Base-by-base conservation (phyloP, 2,888 invertebrate genomes). In the Cerceris rybyensis region DNA sequence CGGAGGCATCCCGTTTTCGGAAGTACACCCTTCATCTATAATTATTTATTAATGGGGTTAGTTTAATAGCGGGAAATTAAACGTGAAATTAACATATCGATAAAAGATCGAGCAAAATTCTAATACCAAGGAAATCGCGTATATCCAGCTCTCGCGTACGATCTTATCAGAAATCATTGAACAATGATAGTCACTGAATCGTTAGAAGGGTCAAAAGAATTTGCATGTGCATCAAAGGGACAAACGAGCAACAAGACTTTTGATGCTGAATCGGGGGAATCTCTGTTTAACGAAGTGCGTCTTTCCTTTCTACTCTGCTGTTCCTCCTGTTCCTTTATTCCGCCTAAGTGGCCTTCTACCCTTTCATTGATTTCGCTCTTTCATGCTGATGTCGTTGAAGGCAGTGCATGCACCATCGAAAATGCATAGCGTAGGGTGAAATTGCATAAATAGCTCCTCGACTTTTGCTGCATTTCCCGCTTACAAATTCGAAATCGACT, bases 171-270 rank as follows among this genome's bases (percentile, higher is more conserved):
- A 4, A 28, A 28, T 28, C 28, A 28, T 28, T 28, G 28, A 28
- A 28, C 28, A 28, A 28, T 28, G 28, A 28, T 28, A 28, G 52
- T 42, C 2, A 41, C n/a, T n/a, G 43, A 46, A 50, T 76, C 77
- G 70, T 66, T 66, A 65, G 46, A 28, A 28, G n/a, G 11, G n/a
- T 52, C 8, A 11, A 46, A 46, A 46, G 14, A 61, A 68, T 64
- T 70, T 65, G 49, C 64, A 46, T 16, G 41, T 63, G 64, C 54
- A 67, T 77, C 54, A 66, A 66, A 55, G 63, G 70, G 61, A 71
- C 70, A 71, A 78, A 78, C 78, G 75, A 78, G 78, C 69, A 81
- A 78, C 72, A 72, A 66, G 78, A 58, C 60, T 71, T 54, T 54
- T 58, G 69, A 39, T 61, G 72, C 67, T 58, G 75, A 81, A 81